These are phyloP conservation scores for Agelas oroides DNA, from an alignment of 37 sponge, comb jelly and placozoan genomes.

Conservation along the genomic window DNA sequence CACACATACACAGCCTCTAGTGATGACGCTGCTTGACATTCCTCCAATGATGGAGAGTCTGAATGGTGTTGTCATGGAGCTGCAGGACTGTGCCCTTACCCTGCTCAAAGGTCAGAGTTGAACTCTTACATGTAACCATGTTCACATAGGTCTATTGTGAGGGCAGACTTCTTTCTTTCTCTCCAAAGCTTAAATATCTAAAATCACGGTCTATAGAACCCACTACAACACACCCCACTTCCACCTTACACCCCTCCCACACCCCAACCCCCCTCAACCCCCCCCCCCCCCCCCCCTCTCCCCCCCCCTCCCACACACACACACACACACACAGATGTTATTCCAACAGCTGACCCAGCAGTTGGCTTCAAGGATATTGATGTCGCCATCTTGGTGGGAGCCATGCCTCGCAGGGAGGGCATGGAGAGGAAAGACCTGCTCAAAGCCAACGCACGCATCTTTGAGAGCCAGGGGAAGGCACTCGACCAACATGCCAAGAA, in stretches of 20 bases:
- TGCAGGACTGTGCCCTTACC: conserved; percentile 93
- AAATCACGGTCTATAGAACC: background rate
- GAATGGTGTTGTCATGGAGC: conserved; percentile 95
- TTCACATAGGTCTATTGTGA: no score
- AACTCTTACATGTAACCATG: no score
- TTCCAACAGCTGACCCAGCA: conserved; percentile 81
- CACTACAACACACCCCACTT: background rate
- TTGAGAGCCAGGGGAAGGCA: conserved; percentile 90
- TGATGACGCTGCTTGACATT: conserved; percentile 90
- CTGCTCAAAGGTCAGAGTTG: conserved; percentile 89
- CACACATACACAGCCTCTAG: conserved; percentile 70
- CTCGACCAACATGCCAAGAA: conserved; percentile 92
- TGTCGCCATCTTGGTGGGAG: conserved; percentile 94
- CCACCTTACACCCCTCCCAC: no score
- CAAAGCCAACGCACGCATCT: conserved; percentile 93
- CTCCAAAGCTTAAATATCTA: background rate
- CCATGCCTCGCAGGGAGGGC: conserved; percentile 95
- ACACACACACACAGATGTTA: conserved; percentile 66
- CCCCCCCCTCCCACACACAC: no score
- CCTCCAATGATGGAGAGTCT: conserved; percentile 80
- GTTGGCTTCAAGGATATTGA: conserved; percentile 92
- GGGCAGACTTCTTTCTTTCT: no score
- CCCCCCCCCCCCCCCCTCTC: no score
- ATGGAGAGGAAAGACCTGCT: conserved; percentile 97
- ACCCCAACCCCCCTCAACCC: no score